Percentiles rank a stretch among this genome's conserved stretches.
Evolutionary conservation across 2,113 vertebrate genomes (phyloP).

Genomic region (Corythaixoides concolor): DNA sequence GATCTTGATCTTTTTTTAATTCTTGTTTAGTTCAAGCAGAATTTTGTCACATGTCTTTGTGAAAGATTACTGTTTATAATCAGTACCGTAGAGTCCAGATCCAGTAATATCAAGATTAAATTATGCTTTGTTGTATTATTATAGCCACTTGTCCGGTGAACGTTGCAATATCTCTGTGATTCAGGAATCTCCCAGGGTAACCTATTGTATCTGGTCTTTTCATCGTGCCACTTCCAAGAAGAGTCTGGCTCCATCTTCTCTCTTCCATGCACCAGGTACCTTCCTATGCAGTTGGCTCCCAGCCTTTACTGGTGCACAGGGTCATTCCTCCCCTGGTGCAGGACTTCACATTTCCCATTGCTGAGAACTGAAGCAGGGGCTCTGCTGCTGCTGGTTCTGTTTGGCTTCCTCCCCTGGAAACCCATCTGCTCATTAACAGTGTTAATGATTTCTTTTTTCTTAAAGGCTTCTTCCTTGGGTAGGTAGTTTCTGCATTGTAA

Average conservation of each 20-base stretch:
- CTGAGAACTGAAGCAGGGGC: not conserved
- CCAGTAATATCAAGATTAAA: not conserved
- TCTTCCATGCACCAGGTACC: not conserved
- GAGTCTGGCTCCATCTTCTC: not conserved
- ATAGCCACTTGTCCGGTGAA: not conserved
- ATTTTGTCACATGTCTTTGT: not conserved
- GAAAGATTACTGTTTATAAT: not conserved
- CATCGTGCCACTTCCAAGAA: not conserved
- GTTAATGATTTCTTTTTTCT: not conserved
- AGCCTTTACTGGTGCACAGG: not conserved
- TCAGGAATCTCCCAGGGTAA: not conserved
- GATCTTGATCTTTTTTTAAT: not conserved
- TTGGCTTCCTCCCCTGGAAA: not conserved
- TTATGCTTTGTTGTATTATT: not conserved
- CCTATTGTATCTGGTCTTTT: not conserved
- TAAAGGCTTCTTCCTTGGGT: not conserved
- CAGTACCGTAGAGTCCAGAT: not conserved
- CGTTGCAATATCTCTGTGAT: not conserved
- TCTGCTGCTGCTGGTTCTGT: not conserved
- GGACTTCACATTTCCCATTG: not conserved
- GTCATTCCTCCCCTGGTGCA: not conserved
- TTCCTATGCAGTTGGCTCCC: not conserved
- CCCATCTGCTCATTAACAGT: accelerated
- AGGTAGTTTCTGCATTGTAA: not conserved
- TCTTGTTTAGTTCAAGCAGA: not conserved